Percentiles rank a stretch among this genome's conserved stretches.
Evolutionary conservation across 2,797 vertebrate species (phyloP).

Genomic region (Galaxias olidus): DNA sequence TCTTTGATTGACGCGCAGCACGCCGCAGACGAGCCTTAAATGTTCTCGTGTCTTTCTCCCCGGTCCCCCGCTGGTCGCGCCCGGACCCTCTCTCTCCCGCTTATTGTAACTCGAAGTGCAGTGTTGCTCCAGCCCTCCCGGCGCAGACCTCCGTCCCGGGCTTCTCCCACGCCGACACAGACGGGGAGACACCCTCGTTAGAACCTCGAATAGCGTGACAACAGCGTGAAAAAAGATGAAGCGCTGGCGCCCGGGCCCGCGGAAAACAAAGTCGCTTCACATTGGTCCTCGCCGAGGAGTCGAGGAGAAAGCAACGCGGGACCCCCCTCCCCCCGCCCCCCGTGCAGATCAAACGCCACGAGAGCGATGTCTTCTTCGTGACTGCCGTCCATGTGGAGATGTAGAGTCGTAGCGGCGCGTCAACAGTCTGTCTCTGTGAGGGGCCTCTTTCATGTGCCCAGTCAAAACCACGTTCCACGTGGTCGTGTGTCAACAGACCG

Average conservation of each 20-base stretch:
- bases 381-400: neutral
- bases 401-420: neutral
- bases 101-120: constrained; percentile 26
- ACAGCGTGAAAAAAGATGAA: constrained; percentile 23
- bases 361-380: constrained; percentile 20
- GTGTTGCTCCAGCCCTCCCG: too few relatives aligned
- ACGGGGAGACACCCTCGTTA: constrained; percentile 35
- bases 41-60: constrained; percentile 37
- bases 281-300: constrained; percentile 18
- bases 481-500: too few relatives aligned
- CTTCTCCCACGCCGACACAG: too few relatives aligned
- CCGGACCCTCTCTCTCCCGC: constrained; percentile 22
- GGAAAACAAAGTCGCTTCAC: constrained; percentile 19
- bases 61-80: constrained; percentile 17
- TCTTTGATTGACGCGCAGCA: constrained; percentile 16
- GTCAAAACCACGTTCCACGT: too few relatives aligned
- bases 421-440: too few relatives aligned
- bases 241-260: constrained; percentile 20
- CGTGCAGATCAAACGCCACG: constrained; percentile 32
- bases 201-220: neutral
- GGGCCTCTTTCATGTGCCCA: too few relatives aligned
- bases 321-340: too few relatives aligned
- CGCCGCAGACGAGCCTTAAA: constrained; percentile 35
- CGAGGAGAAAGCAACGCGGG: constrained; percentile 14
- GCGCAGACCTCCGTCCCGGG: too few relatives aligned